Evolutionary conservation across 2,113 vertebrate genomes (phyloP).

Genomic region (Caretta caretta): DNA sequence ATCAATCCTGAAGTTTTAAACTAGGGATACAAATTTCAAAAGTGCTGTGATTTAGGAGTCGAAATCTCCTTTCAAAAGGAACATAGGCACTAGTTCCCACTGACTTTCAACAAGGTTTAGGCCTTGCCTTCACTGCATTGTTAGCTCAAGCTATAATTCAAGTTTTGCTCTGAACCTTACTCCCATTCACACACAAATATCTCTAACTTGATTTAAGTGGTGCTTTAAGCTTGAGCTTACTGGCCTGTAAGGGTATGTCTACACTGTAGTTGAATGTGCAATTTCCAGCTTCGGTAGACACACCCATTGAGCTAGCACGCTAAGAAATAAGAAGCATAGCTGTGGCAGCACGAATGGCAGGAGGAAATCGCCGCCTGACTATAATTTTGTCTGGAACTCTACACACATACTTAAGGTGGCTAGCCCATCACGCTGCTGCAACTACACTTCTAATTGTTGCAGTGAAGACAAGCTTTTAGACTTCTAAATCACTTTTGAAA

Average conservation of each 20-base stretch:
- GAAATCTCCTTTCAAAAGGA: neutral
- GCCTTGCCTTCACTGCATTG: neutral
- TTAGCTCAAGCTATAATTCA: neutral
- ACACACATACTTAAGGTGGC: neutral
- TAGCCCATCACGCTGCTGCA: neutral
- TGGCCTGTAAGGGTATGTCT: neutral
- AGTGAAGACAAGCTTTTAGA: neutral
- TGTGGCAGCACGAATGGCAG: neutral
- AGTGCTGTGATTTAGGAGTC: neutral
- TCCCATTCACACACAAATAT: neutral
- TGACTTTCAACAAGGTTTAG: neutral
- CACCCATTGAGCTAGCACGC: neutral
- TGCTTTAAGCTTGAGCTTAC: neutral
- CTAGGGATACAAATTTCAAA: neutral
- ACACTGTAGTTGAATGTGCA: neutral
- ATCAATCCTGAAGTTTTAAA: neutral
- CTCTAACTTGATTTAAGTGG: neutral
- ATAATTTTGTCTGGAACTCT: neutral
- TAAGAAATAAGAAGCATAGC: neutral
- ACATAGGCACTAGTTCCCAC: neutral
- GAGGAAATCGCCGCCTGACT: neutral
- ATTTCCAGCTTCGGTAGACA: neutral
- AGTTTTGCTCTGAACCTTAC: neutral
- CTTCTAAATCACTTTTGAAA: neutral
- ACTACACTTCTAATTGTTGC: neutral